Base-by-base conservation (phyloP, 2,888 invertebrate genomes). In the Malacosoma neustria region DNA sequence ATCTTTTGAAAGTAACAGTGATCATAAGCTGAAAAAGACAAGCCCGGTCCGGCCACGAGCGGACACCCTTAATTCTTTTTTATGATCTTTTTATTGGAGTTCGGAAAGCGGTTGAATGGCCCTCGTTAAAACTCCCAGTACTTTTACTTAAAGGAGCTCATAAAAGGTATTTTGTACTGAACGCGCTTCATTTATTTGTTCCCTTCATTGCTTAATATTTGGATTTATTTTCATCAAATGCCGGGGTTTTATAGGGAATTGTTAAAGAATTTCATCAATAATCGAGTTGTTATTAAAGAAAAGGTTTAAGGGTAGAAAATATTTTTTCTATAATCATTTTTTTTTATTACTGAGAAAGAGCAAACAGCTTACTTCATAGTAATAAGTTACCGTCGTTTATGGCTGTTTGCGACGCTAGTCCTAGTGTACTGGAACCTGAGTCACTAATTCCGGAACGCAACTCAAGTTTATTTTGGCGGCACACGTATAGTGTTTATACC, bases 61-160 rank as follows among this genome's bases (percentile, higher is more conserved):
- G 44, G 51, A 68, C 70, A 60, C 68, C 63, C 50, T 62, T 57
- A 68, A 72, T 70, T 68, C 62, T 71, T 71, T 69, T 73, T 74
- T 68, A 71, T 73, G 65, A 72, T 65, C 69, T 68, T 75, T 77
- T 76, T 73, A 76, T 73, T 75, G 65, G 68, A 76, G 64, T 77
- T 76, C 61, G 67, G 54, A 65, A 74, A 72, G 66, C 61, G 68
- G 63, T 73, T 70, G 64, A 72, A 72, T 69, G 63, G 59, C 61
- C 49, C 68, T 75, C 75, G 72, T 80, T 76, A 77, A 75, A 76
- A 77, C 62, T 74, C 73, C 65, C 63, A 58, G 62, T 62, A 57
- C 59, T 57, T 57, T 22, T 7, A 22, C 59, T 61, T 59, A 67
- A 68, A 66, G 62, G 61, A 71, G 63, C 65, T 61, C 48, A 54